Evolutionary conservation across 2,888 invertebrate species (phyloP).

Genomic region (Cryptus viduatorius): DNA sequence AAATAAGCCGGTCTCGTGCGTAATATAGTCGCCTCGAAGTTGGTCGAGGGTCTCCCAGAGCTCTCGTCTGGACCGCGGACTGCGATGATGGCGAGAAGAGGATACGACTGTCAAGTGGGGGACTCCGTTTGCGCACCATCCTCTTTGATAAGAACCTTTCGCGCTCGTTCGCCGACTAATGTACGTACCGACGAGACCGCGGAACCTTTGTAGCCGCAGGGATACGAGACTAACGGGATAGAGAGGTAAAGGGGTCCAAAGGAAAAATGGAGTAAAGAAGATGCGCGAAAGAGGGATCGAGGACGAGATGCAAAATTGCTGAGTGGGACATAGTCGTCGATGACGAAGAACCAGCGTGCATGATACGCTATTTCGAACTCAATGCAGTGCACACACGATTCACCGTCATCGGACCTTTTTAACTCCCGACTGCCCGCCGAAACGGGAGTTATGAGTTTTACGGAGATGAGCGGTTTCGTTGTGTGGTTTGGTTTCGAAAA

Average conservation of each 20-base stretch:
- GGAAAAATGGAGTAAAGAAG: constrained; percentile 43
- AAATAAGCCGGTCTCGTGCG: constrained; percentile 16
- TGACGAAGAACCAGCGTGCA: constrained; percentile 74
- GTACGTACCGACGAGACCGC: constrained; percentile 14
- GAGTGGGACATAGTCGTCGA: constrained; percentile 43
- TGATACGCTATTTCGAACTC: constrained; percentile 79
- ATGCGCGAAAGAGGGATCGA: constrained; percentile 32
- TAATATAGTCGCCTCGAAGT: constrained; percentile 44
- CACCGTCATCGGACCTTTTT: constrained; percentile 45
- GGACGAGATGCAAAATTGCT: constrained; percentile 52
- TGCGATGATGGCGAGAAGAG: constrained; percentile 47
- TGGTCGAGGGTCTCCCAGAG: constrained; percentile 15
- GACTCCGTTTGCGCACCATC: constrained; percentile 50
- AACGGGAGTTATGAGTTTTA: no score
- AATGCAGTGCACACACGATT: constrained; percentile 76
- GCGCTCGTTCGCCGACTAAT: constrained; percentile 65
- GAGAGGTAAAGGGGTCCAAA: constrained; percentile 60
- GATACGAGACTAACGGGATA: constrained; percentile 41
- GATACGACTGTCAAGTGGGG: constrained; percentile 58
- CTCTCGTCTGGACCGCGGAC: constrained; percentile 21
- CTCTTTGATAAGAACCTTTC: constrained; percentile 66
- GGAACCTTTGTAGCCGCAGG: constrained; percentile 57
- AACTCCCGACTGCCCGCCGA: neutral
- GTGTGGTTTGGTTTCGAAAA: no score
- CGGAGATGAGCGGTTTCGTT: no score